A percentile compares a stretch with the other conserved stretches of the same genome.
Evolutionary conservation across 2,113 vertebrate species (phyloP).

Genomic region (Gymnorhina tibicen): DNA sequence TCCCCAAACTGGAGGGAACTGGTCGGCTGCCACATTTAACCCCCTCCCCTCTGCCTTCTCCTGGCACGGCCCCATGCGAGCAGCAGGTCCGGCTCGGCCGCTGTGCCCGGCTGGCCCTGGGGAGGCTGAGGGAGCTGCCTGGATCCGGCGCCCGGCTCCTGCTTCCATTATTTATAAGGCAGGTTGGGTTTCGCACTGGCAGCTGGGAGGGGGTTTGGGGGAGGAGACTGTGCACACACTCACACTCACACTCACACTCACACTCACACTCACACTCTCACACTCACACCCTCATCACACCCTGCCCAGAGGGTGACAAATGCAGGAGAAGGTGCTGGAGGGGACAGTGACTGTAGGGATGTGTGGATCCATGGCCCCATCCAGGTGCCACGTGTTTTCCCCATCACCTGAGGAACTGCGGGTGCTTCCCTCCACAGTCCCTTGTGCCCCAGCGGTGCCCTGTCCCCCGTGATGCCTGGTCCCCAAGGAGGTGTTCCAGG

Average conservation of each 20-base stretch:
- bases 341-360: neutral
- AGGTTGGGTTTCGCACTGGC: constrained; percentile 50
- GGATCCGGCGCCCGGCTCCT: neutral
- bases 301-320: neutral
- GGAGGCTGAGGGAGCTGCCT: neutral
- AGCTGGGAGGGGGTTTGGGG: neutral
- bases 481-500: neutral
- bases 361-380: fast-evolving
- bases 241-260: neutral
- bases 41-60: neutral
- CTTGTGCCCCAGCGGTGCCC: neutral
- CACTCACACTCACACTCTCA: neutral
- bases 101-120: neutral
- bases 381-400: fast-evolving
- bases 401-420: fast-evolving
- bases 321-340: neutral
- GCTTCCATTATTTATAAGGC: constrained; percentile 67
- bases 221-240: neutral
- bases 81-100: neutral
- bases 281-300: neutral
- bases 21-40: neutral
- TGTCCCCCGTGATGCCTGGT: fast-evolving
- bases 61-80: neutral
- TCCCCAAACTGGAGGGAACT: neutral
- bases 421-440: fast-evolving